Conservation (phyloP, 2,113 vertebrate genomes). For the Pholis gunnellus region DNA sequence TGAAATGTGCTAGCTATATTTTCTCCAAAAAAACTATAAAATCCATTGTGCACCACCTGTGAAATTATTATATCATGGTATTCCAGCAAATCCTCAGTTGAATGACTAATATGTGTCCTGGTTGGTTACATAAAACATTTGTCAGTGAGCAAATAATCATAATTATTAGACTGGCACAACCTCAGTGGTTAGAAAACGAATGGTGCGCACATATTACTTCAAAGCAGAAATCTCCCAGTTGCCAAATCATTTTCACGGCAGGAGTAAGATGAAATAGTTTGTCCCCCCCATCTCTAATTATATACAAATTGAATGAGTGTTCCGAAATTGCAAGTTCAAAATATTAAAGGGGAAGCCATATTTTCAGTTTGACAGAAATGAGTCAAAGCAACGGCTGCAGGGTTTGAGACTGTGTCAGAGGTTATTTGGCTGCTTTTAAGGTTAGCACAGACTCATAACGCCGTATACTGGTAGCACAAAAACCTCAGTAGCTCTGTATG, state of each 20-base stretch:
- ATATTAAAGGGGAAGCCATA: background rate
- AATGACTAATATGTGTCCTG: background rate
- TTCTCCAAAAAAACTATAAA: background rate
- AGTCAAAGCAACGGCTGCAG: constrained; percentile 73
- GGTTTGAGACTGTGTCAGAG: constrained; percentile 59
- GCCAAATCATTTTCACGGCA: constrained; percentile 6
- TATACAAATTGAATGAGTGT: background rate
- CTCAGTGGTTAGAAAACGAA: constrained; percentile 10
- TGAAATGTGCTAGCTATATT: too few species aligned
- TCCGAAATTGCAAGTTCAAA: constrained; percentile 1
- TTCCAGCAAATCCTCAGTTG: background rate
- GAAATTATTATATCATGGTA: background rate
- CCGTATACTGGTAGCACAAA: constrained; percentile 11
- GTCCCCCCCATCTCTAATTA: background rate
- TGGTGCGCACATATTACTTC: background rate
- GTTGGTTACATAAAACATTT: background rate
- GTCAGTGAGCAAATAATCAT: constrained; percentile 15
- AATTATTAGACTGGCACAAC: constrained; percentile 9
- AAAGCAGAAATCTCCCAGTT: constrained; percentile 6
- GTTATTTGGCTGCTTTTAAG: constrained; percentile 62
- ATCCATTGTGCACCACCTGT: background rate
- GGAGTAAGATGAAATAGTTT: background rate
- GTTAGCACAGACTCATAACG: constrained; percentile 64
- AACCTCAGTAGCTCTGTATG: constrained; percentile 26
- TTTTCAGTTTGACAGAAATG: constrained; percentile 73